A percentile compares a stretch with the other conserved stretches of the same genome.
Conservation (phyloP, 2,888 invertebrate genomes). For the Leptura quadrifasciata region DNA sequence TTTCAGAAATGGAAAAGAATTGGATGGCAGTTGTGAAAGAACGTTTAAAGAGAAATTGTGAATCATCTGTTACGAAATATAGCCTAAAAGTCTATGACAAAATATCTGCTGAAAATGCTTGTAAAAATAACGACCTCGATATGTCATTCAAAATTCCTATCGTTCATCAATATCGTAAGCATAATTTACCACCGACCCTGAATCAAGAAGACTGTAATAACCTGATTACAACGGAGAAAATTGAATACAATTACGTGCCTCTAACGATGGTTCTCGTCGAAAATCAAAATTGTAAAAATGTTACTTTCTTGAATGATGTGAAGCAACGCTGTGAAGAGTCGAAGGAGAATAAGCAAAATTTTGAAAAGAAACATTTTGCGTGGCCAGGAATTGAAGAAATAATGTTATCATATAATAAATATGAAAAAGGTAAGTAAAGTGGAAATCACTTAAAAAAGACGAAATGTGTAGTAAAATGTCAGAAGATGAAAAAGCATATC, state of each 20-base stretch:
- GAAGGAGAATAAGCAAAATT: neutral
- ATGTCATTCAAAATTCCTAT: conserved; percentile 60
- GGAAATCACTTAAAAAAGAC: too few species aligned
- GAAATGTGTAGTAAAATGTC: too few species aligned
- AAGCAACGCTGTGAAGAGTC: conserved; percentile 5
- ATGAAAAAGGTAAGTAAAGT: conserved; percentile 74
- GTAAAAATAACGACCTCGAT: conserved; percentile 56
- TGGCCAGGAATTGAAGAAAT: conserved; percentile 77
- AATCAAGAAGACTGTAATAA: conserved; percentile 33
- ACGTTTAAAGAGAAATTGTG: conserved; percentile 76
- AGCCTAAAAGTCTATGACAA: conserved; percentile 69
- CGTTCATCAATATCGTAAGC: conserved; percentile 57
- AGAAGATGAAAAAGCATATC: too few species aligned
- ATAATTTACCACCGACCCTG: conserved; percentile 19
- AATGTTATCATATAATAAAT: conserved; percentile 75
- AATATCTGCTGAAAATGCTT: conserved; percentile 66
- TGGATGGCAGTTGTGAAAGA: conserved; percentile 82
- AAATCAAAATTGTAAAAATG: conserved; percentile 33
- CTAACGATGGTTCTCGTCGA: conserved; percentile 27
- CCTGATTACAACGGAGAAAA: neutral
- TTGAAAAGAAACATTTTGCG: conserved; percentile 47
- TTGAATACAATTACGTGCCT: conserved; percentile 35
- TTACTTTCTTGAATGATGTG: neutral
- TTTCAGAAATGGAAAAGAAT: conserved; percentile 75
- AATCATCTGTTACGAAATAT: conserved; percentile 74